These are phyloP conservation scores for Drosophila nebulosa DNA, from an alignment of 1,140 invertebrate species.

Conservation along the genomic window DNA sequence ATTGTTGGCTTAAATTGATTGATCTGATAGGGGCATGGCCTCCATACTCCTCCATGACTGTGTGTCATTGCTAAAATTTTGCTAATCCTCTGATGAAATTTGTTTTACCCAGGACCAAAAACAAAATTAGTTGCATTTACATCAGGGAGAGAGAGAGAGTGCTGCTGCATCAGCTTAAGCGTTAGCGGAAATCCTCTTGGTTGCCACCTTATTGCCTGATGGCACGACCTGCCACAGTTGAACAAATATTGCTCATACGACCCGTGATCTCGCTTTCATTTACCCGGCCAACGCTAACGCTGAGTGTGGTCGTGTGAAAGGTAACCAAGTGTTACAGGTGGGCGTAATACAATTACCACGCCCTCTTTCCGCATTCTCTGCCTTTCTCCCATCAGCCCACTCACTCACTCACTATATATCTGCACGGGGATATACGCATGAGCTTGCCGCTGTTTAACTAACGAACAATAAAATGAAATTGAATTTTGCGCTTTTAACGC, in stretches of 20 bases:
- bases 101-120: conserved; percentile 27
- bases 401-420: not conserved
- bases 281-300: not conserved
- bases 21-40: not conserved
- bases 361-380: conserved; percentile 6
- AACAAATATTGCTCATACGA: conserved; percentile 56
- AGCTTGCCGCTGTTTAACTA: conserved; percentile 60
- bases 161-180: not conserved
- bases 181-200: conserved; percentile 20
- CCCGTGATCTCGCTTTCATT: conserved; percentile 11
- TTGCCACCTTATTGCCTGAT: not conserved
- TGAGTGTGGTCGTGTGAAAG: conserved; percentile 14
- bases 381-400: not conserved
- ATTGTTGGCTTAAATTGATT: not conserved
- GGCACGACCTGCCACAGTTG: not conserved
- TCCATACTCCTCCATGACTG: too few species aligned
- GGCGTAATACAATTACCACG: conserved; percentile 66
- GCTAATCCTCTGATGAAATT: conserved; percentile 17
- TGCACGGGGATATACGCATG: not conserved
- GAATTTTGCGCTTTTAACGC: conserved; percentile 77
- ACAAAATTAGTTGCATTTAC: conserved; percentile 38
- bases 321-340: conserved; percentile 62
- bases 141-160: not conserved
- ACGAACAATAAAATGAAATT: conserved; percentile 78
- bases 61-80: conserved; percentile 3